A percentile compares a stretch with the other conserved stretches of the same genome.
Evolutionary conservation across 1,140 invertebrate genomes (phyloP).

Genomic region (Vanessa atalanta): DNA sequence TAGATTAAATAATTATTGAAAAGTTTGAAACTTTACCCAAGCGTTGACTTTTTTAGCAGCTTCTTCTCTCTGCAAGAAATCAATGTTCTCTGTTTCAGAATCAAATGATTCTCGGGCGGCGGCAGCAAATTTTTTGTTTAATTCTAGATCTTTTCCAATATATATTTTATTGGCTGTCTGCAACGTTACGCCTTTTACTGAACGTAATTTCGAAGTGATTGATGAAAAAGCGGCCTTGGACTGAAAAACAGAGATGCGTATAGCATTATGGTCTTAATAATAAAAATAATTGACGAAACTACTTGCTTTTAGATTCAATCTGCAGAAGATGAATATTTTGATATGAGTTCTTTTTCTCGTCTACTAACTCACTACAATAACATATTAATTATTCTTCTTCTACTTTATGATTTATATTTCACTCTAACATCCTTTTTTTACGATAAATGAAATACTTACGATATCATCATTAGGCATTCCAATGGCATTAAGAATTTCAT

Average conservation of each 20-base stretch:
- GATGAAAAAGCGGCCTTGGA: slow-evolving; percentile 43
- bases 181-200: slow-evolving; percentile 41
- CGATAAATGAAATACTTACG: slow-evolving; percentile 43
- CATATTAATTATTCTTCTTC: too few species aligned
- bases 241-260: slow-evolving; percentile 18
- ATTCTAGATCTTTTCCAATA: slow-evolving; percentile 39
- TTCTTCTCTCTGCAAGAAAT: slow-evolving; percentile 51
- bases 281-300: too few species aligned
- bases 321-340: background rate
- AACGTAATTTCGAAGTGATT: slow-evolving; percentile 38
- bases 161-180: slow-evolving; percentile 47
- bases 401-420: background rate
- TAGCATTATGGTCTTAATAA: too few species aligned
- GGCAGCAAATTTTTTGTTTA: slow-evolving; percentile 43
- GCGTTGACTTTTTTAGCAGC: slow-evolving; percentile 60
- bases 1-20: too few species aligned
- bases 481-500: slow-evolving; percentile 58
- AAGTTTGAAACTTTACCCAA: slow-evolving; percentile 77
- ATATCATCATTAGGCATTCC: slow-evolving; percentile 56
- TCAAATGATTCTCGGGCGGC: slow-evolving; percentile 40
- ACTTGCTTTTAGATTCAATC: too few species aligned
- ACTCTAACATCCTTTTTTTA: background rate
- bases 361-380: too few species aligned
- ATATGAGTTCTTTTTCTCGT: background rate
- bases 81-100: slow-evolving; percentile 49